Evolutionary conservation across 1,140 invertebrate genomes (phyloP).

Genomic region (Dreissena rostriformis): DNA sequence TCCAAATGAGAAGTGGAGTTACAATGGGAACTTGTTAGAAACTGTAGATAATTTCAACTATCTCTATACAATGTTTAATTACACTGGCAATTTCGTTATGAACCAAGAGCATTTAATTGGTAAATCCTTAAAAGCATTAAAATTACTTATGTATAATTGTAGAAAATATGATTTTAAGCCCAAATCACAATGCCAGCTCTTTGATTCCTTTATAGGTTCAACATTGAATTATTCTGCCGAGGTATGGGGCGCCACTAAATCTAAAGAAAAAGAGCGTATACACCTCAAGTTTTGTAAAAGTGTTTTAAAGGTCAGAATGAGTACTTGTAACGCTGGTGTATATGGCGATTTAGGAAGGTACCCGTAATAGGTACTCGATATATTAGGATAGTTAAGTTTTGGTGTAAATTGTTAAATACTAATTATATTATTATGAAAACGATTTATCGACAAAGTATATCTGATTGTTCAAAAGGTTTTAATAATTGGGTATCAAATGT

Average conservation of each 20-base stretch:
- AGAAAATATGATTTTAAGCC: background rate
- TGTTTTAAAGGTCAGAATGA: constrained; percentile 26
- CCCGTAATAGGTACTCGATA: background rate
- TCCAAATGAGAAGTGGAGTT: constrained; percentile 18
- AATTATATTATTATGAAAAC: constrained; percentile 20
- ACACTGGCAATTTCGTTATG: constrained; percentile 22
- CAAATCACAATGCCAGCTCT: background rate
- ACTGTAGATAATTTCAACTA: constrained; percentile 30
- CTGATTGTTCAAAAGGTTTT: background rate
- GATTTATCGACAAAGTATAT: constrained; percentile 8
- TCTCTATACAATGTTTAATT: constrained; percentile 36
- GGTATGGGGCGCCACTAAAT: constrained; percentile 7
- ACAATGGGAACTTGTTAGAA: constrained; percentile 17
- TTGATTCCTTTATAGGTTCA: constrained; percentile 12
- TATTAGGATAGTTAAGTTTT: constrained; percentile 19
- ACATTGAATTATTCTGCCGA: constrained; percentile 29
- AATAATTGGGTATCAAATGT: constrained; percentile 29
- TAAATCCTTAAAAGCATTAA: constrained; percentile 17
- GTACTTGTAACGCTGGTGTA: constrained; percentile 18
- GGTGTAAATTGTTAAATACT: background rate
- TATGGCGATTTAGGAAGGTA: constrained; percentile 17
- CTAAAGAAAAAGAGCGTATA: background rate
- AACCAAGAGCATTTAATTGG: constrained; percentile 1
- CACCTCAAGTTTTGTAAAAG: constrained; percentile 23
- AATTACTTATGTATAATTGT: constrained; percentile 3